Conservation (phyloP, 2,113 vertebrate species). For the Mormyrus iriodes region DNA sequence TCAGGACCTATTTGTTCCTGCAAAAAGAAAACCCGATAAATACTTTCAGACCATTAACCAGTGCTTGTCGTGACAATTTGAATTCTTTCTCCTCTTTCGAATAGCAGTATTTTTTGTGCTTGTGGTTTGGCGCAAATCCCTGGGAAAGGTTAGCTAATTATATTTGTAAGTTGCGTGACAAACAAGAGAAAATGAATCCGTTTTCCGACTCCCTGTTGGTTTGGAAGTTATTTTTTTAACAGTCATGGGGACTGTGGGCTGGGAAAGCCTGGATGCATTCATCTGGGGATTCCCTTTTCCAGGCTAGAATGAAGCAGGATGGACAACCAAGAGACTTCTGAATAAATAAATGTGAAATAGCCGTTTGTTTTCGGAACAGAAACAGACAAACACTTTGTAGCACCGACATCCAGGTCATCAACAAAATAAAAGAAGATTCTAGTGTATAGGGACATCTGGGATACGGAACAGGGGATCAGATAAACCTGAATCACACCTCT, state of each 20-base stretch:
- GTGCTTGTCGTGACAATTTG: not conserved
- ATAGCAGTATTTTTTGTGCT: not conserved
- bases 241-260: not conserved
- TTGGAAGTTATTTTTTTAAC: not conserved
- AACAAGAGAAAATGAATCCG: not conserved
- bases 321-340: not conserved
- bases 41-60: not conserved
- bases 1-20: not conserved
- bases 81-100: not conserved
- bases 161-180: not conserved
- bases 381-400: not conserved
- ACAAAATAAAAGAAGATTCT: not conserved
- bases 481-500: not conserved
- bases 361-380: not conserved
- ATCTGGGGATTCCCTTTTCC: constrained; percentile 7
- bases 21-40: not conserved
- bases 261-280: not conserved
- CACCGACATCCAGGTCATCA: not conserved
- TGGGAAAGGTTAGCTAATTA: not conserved
- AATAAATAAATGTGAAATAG: not conserved
- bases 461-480: not conserved
- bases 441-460: not conserved
- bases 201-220: not conserved
- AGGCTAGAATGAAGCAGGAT: not conserved
- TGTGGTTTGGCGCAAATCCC: not conserved